Evolutionary conservation across 2,113 vertebrate genomes (phyloP), one percentile per base, ranked within the genome.

Genomic region (Megaleporinus macrocephalus): DNA sequence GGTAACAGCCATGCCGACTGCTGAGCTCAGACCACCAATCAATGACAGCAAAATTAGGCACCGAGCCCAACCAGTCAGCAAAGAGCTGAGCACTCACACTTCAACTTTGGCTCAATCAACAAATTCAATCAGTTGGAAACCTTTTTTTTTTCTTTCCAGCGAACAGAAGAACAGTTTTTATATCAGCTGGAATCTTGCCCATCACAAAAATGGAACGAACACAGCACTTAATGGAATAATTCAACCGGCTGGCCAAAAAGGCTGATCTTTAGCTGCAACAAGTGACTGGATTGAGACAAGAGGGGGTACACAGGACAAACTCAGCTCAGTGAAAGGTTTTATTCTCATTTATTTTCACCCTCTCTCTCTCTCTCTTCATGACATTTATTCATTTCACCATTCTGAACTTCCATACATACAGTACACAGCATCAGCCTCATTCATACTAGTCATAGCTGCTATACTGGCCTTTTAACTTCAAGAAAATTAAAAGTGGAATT

Each of bases 1-100:
- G 70, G 70, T 69, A 74, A 79, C 76, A 75, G 63, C 57, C 44
- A 55, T 62, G 36, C 63, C 29, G 73, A 76, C 62, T 70, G 80
- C 73, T 82, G 80, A 76, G 49, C 77, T 75, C 63, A 76, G 27
- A 41, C 24, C 51, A 79, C 51, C 26, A 84, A 83, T 75, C n/a
- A 70, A 33, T 79, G 70, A 59, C 26, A 78, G 24, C 62, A 57
- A 47, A 68, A 61, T 79, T 62, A 15, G 16, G 53, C 33, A 12
- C 53, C 20, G 20, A 24, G 57, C 24, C 59, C 68, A 73, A 63
- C 61, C 51, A 29, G 24, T 30, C 15, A 49, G 57, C 29, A 57
- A 81, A 74, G 68, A 73, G 66, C 68, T 66, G 59, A 29, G 41
- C 62, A 47, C 49, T 74, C 66, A 41, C 36, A 62, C 12, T 36